Percentiles rank a stretch among this genome's conserved stretches.
These are phyloP conservation scores for Styela clava DNA, from an alignment of 23 tunicate genomes.

Conservation along the genomic window DNA sequence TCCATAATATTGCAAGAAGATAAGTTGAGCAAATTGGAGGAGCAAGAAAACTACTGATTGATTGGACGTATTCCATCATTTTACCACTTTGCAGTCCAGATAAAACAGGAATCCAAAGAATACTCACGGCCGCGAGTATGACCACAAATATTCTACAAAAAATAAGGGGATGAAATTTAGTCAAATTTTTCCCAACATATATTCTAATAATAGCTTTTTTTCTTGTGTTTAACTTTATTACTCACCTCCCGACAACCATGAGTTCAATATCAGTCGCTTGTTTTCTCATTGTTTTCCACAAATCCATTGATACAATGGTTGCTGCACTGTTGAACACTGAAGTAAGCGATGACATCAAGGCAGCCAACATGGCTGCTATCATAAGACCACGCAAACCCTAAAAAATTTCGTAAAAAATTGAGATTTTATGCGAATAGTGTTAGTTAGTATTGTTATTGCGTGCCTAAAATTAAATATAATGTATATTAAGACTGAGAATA, in stretches of 20 bases:
- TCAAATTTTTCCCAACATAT: no score
- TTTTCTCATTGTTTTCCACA: slow-evolving; percentile 20
- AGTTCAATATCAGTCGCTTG: slow-evolving; percentile 17
- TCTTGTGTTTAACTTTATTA: no score
- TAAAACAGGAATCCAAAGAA: slow-evolving; percentile 30
- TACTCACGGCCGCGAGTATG: slow-evolving; percentile 23
- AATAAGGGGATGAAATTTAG: no score
- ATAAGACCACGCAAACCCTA: slow-evolving; percentile 33
- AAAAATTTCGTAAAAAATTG: not conserved
- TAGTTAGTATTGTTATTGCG: no score
- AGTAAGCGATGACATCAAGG: slow-evolving; percentile 33
- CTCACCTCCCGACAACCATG: slow-evolving; percentile 23
- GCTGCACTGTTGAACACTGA: slow-evolving; percentile 35
- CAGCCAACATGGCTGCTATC: slow-evolving; percentile 35
- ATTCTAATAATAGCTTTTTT: no score
- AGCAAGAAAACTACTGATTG: slow-evolving; percentile 24
- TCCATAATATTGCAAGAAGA: slow-evolving; percentile 9
- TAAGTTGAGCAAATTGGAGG: slow-evolving; percentile 30
- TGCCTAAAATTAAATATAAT: no score
- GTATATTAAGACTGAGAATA: no score
- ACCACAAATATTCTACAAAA: slow-evolving; percentile 22
- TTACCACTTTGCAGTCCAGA: slow-evolving; percentile 21
- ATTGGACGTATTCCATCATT: slow-evolving; percentile 39
- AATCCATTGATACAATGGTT: slow-evolving; percentile 24
- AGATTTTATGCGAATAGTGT: no score